Evolutionary conservation across 2,888 invertebrate genomes (phyloP), one percentile per base, ranked within the genome.

Genomic region (Ryuthela nishihirai): DNA sequence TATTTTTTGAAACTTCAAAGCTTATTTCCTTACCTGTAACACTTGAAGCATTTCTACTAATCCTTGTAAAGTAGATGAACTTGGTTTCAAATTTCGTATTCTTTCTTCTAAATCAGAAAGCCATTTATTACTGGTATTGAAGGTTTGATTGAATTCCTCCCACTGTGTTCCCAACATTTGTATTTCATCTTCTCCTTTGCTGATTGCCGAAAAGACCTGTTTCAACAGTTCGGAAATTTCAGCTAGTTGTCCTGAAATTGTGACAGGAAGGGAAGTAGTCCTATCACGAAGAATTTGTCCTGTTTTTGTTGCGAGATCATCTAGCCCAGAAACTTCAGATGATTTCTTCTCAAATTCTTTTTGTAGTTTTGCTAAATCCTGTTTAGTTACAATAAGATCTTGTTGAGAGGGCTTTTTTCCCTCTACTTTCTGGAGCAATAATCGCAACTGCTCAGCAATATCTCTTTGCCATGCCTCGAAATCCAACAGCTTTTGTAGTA

Each of bases 111-210:
- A 45, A 38, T 41, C 24, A 1, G 65, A 38, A 2, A 64, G 12
- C 56, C 62, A 62, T 9, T 47, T 26, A 12, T 38, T 56, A 9
- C 62, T 9, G 38, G 44, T 38, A 21, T 40, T 20, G 38, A 48
- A 48, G 43, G 49, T 32, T 10, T 38, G 25, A 18, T 58, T 58
- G 21, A 62, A 64, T 42, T 62, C 59, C 12, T 52, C 44, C 62
- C 64, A 59, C 66, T 84, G 85, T 5, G 78, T 77, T 0, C 88
- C 84, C 1, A 92, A 76, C 73, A 85, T 87, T 52, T 89, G 88
- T 49, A 88, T 73, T 74, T 46, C 58, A 42, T 40, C 54, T 29
- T 58, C 43, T 17, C 50, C 44, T 23, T 45, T 24, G 1, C 23
- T 15, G 2, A 58, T 24, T 15, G 24, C 35, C 3, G 46, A 40